Evolutionary conservation across 2,113 vertebrate species (phyloP).

Genomic region (Abramis brama): DNA sequence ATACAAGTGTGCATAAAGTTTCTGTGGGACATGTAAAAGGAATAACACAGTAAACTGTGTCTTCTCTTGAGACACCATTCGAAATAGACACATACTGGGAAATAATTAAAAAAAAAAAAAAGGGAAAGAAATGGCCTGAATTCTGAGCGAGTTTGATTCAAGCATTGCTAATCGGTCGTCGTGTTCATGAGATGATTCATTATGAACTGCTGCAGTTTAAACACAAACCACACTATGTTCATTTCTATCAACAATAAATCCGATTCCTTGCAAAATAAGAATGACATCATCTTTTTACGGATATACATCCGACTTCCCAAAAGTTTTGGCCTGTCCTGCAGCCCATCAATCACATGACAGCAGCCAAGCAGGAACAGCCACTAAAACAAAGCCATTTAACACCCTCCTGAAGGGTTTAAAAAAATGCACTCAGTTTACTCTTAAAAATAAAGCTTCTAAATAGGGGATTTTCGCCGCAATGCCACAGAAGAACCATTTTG

Average conservation of each 20-base stretch:
- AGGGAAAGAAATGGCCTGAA: neutral
- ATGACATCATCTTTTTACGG: neutral
- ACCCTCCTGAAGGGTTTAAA: no score
- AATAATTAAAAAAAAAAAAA: neutral
- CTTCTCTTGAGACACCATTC: neutral
- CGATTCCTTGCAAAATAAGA: neutral
- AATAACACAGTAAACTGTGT: neutral
- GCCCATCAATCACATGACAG: neutral
- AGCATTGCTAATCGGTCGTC: neutral
- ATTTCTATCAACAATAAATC: neutral
- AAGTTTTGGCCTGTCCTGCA: neutral
- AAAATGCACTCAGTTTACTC: no score
- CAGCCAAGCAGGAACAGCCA: neutral
- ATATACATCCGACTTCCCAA: neutral
- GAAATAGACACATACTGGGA: neutral
- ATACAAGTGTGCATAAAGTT: neutral
- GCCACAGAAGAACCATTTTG: no score
- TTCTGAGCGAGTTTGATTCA: neutral
- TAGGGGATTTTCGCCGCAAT: no score
- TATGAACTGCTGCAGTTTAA: neutral
- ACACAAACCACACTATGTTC: neutral
- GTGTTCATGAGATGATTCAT: neutral
- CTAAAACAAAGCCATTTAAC: neutral
- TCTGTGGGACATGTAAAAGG: neutral
- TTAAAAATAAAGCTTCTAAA: no score